Percentiles rank a stretch among this genome's conserved stretches.
phyloP scores from a whole-genome alignment of 2,797 vertebrate species.

The Gymnoscopelus braueri region DNA sequence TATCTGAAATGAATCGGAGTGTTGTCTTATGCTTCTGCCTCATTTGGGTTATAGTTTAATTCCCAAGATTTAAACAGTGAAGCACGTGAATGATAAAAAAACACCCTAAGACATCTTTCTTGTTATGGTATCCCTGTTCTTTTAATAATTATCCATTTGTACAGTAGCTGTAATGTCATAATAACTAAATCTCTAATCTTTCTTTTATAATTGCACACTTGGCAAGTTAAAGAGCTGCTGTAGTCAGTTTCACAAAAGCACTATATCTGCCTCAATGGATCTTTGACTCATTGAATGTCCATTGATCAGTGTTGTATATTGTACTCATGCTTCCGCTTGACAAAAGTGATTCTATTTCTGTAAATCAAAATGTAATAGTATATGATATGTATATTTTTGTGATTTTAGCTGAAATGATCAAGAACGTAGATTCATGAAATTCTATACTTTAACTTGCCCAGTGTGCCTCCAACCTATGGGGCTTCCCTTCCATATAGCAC shows the following conservation, averaged over 20 bases:
- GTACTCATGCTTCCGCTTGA: neutral
- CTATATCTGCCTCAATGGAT: slow-evolving; percentile 3
- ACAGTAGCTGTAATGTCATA: slow-evolving; percentile 41
- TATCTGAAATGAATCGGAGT: slow-evolving; percentile 69
- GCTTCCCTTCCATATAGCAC: neutral
- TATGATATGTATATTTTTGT: slow-evolving; percentile 20
- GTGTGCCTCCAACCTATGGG: slow-evolving; percentile 33
- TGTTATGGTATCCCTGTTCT: slow-evolving; percentile 33
- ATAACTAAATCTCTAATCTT: neutral
- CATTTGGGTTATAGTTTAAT: slow-evolving; percentile 57
- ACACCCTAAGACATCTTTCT: neutral
- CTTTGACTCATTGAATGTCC: neutral
- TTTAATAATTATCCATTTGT: slow-evolving; percentile 43
- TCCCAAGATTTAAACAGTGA: slow-evolving; percentile 41
- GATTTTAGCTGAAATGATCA: slow-evolving; percentile 11
- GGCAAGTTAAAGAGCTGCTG: slow-evolving; percentile 34
- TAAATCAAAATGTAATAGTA: slow-evolving; percentile 1
- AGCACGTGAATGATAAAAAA: slow-evolving; percentile 52
- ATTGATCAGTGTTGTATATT: neutral
- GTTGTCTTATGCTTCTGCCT: slow-evolving; percentile 72
- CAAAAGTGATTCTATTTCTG: slow-evolving; percentile 10
- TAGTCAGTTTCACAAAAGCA: slow-evolving; percentile 8
- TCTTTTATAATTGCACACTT: slow-evolving; percentile 25
- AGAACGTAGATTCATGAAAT: slow-evolving; percentile 23
- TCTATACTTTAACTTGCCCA: slow-evolving; percentile 41